Conservation (phyloP, 2,113 vertebrate species). For the Ornithorhynchus anatinus region DNA sequence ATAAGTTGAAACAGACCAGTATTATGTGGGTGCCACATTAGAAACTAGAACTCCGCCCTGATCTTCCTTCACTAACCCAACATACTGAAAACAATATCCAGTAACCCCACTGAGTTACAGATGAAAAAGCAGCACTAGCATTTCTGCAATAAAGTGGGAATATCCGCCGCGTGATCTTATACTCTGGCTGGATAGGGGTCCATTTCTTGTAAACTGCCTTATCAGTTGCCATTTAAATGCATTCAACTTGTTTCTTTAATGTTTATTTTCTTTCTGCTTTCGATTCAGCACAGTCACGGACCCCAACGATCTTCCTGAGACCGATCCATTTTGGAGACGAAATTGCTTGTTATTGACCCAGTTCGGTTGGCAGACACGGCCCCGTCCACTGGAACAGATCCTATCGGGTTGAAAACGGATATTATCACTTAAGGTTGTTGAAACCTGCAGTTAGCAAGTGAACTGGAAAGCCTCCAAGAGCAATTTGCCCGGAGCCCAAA, state of each 20-base stretch:
- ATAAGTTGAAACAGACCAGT: too few species aligned
- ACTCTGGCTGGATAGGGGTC: too few species aligned
- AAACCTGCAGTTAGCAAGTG: not conserved
- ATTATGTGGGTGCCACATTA: too few species aligned
- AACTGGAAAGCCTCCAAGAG: not conserved
- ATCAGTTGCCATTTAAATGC: not conserved
- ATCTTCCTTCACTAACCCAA: too few species aligned
- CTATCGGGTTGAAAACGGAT: not conserved
- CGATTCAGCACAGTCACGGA: not conserved
- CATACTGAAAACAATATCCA: too few species aligned
- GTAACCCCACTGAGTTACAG: too few species aligned
- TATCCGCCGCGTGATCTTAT: too few species aligned
- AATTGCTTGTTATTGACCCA: not conserved
- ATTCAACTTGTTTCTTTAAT: not conserved
- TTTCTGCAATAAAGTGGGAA: too few species aligned
- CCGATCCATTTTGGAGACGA: not conserved
- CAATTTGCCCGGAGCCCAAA: not conserved
- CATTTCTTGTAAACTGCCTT: not conserved
- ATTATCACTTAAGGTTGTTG: not conserved
- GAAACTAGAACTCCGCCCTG: too few species aligned
- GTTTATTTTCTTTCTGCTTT: not conserved
- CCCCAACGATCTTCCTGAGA: constrained; percentile 1
- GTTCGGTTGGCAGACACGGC: not conserved
- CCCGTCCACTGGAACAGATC: not conserved
- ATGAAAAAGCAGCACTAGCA: too few species aligned